Conservation (phyloP, 2,888 invertebrate genomes). For the Oxycera nigricornis region DNA sequence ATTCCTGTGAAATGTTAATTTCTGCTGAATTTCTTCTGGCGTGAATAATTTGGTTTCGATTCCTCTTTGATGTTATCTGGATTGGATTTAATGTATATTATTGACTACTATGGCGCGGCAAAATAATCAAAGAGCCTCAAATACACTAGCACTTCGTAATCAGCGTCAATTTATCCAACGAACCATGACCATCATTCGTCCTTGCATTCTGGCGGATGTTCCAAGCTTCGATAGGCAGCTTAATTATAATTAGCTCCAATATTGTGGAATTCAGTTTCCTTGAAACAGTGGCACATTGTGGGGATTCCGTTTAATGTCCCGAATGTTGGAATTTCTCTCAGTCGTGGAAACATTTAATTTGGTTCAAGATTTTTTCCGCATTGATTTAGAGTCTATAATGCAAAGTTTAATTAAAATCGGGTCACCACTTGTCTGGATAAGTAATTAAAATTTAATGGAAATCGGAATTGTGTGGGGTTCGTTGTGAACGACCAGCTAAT, state of each 20-base stretch:
- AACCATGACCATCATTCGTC: background rate
- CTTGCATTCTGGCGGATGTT: conserved; percentile 9
- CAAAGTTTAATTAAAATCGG: conserved; percentile 21
- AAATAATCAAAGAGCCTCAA: conserved; percentile 1
- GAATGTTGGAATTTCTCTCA: background rate
- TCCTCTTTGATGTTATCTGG: conserved; percentile 29
- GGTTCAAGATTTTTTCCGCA: background rate
- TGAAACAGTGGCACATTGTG: too few relatives aligned
- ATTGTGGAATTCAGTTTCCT: too few relatives aligned
- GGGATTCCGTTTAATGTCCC: background rate
- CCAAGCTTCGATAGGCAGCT: background rate
- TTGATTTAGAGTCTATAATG: conserved; percentile 24
- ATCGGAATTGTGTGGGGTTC: background rate
- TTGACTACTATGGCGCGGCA: conserved; percentile 27
- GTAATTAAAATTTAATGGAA: conserved; percentile 38
- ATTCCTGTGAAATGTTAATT: conserved; percentile 37
- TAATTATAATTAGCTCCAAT: conserved; percentile 14
- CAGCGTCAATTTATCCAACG: conserved; percentile 1
- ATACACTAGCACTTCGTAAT: background rate
- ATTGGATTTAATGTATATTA: conserved; percentile 34
- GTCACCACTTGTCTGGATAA: conserved; percentile 31
- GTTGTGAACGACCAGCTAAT: too few relatives aligned
- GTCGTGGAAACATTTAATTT: background rate
- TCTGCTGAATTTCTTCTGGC: conserved; percentile 18
- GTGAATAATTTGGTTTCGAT: conserved; percentile 31